Evolutionary conservation across 2,888 invertebrate species (phyloP).

Genomic region (Yponomeuta malinellus): DNA sequence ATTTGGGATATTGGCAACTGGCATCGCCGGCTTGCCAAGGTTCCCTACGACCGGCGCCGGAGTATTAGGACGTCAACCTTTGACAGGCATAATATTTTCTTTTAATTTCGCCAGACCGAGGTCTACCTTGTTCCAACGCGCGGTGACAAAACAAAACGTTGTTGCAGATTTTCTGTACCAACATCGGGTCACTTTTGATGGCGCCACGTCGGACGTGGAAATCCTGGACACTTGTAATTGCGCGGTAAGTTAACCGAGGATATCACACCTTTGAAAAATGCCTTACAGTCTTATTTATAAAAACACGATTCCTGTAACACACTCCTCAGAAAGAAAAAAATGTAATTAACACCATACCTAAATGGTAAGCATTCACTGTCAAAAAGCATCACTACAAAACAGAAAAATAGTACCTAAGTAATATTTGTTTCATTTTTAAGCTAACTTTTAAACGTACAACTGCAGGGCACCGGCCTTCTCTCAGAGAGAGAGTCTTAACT

Average conservation of each 20-base stretch:
- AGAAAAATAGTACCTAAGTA: no score
- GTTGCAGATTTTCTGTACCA: slow-evolving; percentile 85
- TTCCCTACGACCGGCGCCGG: slow-evolving; percentile 43
- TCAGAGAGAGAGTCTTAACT: no score
- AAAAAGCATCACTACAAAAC: no score
- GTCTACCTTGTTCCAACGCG: slow-evolving; percentile 16
- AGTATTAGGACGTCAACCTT: slow-evolving; percentile 53
- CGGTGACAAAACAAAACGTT: slow-evolving; percentile 22
- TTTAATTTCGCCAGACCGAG: neutral
- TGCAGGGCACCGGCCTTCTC: no score
- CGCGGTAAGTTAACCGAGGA: slow-evolving; percentile 76
- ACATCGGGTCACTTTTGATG: slow-evolving; percentile 85
- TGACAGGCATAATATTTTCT: neutral
- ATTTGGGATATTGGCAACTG: slow-evolving; percentile 71
- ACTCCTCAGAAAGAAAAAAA: no score
- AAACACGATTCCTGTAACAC: no score
- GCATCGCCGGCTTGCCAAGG: slow-evolving; percentile 49
- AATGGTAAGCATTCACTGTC: no score
- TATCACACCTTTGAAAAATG: no score
- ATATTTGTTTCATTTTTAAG: no score
- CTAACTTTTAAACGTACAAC: no score
- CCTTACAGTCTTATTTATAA: no score
- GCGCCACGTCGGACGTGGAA: slow-evolving; percentile 84
- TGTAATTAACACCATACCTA: no score
- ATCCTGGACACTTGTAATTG: slow-evolving; percentile 87